These are phyloP conservation scores for Mellilla xanthometata DNA, from an alignment of 2,888 invertebrate species.

Conservation along the genomic window DNA sequence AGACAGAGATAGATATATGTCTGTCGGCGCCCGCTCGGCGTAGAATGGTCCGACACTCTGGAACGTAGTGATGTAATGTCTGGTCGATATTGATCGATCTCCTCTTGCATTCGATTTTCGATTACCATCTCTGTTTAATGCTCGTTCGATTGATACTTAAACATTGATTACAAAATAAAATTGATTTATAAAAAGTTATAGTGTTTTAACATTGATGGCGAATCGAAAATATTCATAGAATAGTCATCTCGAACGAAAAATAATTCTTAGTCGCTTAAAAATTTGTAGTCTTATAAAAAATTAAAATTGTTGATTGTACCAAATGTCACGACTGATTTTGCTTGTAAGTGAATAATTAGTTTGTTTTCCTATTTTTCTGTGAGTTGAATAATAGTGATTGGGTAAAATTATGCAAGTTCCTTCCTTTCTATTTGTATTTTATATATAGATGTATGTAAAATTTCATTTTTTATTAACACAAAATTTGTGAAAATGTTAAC, in stretches of 20 bases:
- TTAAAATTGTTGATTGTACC: slow-evolving; percentile 28
- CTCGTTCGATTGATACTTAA: neutral
- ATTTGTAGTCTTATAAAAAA: slow-evolving; percentile 12
- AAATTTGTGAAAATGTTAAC: too few species aligned
- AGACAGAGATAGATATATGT: slow-evolving; percentile 14
- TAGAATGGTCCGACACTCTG: slow-evolving; percentile 1
- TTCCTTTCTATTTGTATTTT: too few species aligned
- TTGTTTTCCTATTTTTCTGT: neutral
- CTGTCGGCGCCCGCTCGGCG: slow-evolving; percentile 7
- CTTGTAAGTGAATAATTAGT: slow-evolving; percentile 11
- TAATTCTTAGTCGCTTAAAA: slow-evolving; percentile 15
- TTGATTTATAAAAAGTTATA: neutral
- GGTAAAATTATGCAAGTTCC: neutral
- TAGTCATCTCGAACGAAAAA: slow-evolving; percentile 20
- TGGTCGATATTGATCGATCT: slow-evolving; percentile 1
- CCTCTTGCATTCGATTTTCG: slow-evolving; percentile 8
- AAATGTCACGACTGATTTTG: slow-evolving; percentile 29
- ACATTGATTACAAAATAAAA: slow-evolving; percentile 1
- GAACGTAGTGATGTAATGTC: slow-evolving; percentile 6
- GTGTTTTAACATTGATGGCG: slow-evolving; percentile 15
- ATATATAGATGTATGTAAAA: too few species aligned
- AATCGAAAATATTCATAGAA: slow-evolving; percentile 14
- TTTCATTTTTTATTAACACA: too few species aligned
- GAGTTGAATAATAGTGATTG: neutral
- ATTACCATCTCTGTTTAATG: slow-evolving; percentile 10